phyloP scores from a whole-genome alignment of 2,888 invertebrate species.

The Ellobium chinense region DNA sequence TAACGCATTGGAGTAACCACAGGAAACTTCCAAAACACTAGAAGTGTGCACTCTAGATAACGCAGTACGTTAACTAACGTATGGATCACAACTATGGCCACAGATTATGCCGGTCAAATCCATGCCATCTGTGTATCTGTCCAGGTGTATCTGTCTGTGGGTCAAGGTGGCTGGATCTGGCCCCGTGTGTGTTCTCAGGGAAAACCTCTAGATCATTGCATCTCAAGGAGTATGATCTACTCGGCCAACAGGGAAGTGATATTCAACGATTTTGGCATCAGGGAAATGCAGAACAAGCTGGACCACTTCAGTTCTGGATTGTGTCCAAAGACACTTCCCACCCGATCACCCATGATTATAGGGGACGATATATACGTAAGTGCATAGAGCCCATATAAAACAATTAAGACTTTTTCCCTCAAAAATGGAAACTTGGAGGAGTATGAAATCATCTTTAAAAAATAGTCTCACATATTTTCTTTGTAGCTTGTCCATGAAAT shows the following conservation, averaged over 20 bases:
- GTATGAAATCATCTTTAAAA: too few species aligned
- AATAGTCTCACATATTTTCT: too few species aligned
- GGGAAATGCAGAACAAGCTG: background rate
- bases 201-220: background rate
- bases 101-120: too few species aligned
- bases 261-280: background rate
- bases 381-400: background rate
- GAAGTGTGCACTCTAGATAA: too few species aligned
- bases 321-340: background rate
- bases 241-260: background rate
- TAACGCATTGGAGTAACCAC: too few species aligned
- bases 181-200: background rate
- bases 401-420: background rate
- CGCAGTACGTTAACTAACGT: too few species aligned
- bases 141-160: slow-evolving; percentile 8
- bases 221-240: background rate
- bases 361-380: slow-evolving; percentile 12
- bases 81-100: too few species aligned
- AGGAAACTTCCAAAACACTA: too few species aligned
- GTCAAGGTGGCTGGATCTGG: slow-evolving; percentile 16
- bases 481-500: too few species aligned
- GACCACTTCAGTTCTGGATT: background rate
- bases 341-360: background rate
- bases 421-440: background rate
- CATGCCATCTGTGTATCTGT: background rate